Conservation (phyloP, 2,113 vertebrate species). For the Sinocyclocheilus grahami region DNA sequence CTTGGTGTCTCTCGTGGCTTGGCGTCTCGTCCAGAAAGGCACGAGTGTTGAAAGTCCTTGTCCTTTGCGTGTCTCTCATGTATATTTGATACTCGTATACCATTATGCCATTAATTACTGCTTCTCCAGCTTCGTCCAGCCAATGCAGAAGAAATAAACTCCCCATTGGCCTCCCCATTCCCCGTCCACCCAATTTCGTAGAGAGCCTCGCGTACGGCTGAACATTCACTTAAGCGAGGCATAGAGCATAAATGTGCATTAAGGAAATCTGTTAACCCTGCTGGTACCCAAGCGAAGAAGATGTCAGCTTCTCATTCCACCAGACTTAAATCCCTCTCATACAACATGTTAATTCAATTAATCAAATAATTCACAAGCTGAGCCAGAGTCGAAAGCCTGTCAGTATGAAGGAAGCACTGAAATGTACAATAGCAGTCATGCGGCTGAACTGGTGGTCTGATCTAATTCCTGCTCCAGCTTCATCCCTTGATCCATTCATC, state of each 20-base stretch:
- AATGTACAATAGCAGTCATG: slow-evolving; percentile 61
- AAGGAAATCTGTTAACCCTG: slow-evolving; percentile 51
- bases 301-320: background rate
- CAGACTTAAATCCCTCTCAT: slow-evolving; percentile 61
- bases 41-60: slow-evolving; percentile 30
- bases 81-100: slow-evolving; percentile 46
- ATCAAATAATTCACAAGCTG: slow-evolving; percentile 54
- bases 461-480: slow-evolving; percentile 8
- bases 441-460: background rate
- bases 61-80: slow-evolving; percentile 34
- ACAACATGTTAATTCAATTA: slow-evolving; percentile 62
- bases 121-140: background rate
- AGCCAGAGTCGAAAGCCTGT: slow-evolving; percentile 50
- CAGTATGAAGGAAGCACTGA: slow-evolving; percentile 58
- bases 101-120: slow-evolving; percentile 48
- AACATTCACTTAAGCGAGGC: slow-evolving; percentile 46
- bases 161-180: background rate
- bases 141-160: background rate
- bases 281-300: slow-evolving; percentile 3
- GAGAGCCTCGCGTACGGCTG: background rate
- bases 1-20: background rate
- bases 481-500: slow-evolving; percentile 7
- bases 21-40: background rate
- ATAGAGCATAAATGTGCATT: slow-evolving; percentile 38
- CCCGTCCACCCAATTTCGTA: background rate